Conservation (phyloP, 2,888 invertebrate genomes). For the Bruchidius siliquastri region DNA sequence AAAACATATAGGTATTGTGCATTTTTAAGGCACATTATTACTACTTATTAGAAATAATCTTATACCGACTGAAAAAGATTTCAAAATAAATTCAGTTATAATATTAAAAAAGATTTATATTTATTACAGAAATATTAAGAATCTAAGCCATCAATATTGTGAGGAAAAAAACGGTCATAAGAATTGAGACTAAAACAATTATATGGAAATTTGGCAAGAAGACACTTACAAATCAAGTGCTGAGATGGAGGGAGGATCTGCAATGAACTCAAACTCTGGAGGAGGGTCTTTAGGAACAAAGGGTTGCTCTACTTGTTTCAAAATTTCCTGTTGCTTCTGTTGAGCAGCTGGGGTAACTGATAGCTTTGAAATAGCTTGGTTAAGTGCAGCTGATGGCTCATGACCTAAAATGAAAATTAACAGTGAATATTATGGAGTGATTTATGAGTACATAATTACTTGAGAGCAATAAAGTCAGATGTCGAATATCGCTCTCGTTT, state of each 20-base stretch:
- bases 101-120: too few species aligned
- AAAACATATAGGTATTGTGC: too few species aligned
- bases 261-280: slow-evolving; percentile 86
- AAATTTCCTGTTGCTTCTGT: slow-evolving; percentile 80
- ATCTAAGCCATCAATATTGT: too few species aligned
- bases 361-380: slow-evolving; percentile 51
- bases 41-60: too few species aligned
- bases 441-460: background rate
- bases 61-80: too few species aligned
- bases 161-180: too few species aligned
- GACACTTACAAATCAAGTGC: slow-evolving; percentile 84
- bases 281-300: slow-evolving; percentile 91
- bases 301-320: slow-evolving; percentile 81
- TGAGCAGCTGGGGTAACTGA: slow-evolving; percentile 73
- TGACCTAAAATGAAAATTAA: slow-evolving; percentile 37
- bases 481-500: slow-evolving; percentile 33
- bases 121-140: too few species aligned
- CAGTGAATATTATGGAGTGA: slow-evolving; percentile 12
- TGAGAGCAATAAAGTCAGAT: background rate
- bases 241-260: slow-evolving; percentile 97
- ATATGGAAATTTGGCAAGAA: slow-evolving; percentile 8
- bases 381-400: slow-evolving; percentile 47
- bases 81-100: too few species aligned
- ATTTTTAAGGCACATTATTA: too few species aligned
- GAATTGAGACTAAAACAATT: too few species aligned